A percentile compares a stretch with the other conserved stretches of the same genome.
These are phyloP conservation scores for Drosophila biarmipes DNA, from an alignment of 1,140 invertebrate species.

Conservation along the genomic window DNA sequence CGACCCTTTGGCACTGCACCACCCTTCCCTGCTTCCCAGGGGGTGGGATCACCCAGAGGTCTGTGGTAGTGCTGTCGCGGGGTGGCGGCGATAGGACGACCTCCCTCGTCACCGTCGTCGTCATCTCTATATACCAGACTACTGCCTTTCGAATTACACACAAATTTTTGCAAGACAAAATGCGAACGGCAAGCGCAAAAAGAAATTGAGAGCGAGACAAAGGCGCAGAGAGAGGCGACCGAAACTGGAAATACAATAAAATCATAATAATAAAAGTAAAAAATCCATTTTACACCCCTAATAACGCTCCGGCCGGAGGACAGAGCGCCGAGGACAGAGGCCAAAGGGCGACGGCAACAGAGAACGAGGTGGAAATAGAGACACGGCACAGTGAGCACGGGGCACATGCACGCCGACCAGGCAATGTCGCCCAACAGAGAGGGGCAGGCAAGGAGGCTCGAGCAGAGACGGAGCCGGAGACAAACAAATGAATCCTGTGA, in stretches of 20 bases:
- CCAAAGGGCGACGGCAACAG: slow-evolving; percentile 47
- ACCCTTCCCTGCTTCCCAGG: slow-evolving; percentile 21
- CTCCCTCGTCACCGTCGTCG: slow-evolving; percentile 29
- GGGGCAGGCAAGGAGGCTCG: slow-evolving; percentile 4
- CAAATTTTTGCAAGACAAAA: slow-evolving; percentile 67
- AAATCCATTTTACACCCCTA: slow-evolving; percentile 84
- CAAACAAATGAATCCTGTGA: slow-evolving; percentile 83
- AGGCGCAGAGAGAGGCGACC: slow-evolving; percentile 33
- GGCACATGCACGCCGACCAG: slow-evolving; percentile 33
- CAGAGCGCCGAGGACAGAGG: slow-evolving; percentile 43
- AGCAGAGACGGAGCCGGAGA: slow-evolving; percentile 39
- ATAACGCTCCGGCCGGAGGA: slow-evolving; percentile 49
- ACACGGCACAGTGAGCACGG: slow-evolving; percentile 38
- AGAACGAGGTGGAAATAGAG: slow-evolving; percentile 19
- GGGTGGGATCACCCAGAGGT: slow-evolving; percentile 37
- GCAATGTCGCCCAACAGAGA: slow-evolving; percentile 34
- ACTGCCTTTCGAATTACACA: slow-evolving; percentile 63
- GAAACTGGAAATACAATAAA: slow-evolving; percentile 80
- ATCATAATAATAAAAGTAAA: slow-evolving; percentile 84
- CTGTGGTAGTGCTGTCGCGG: slow-evolving; percentile 6
- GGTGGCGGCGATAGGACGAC: slow-evolving; percentile 25
- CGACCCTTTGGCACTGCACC: slow-evolving; percentile 12
- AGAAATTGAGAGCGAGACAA: slow-evolving; percentile 57
- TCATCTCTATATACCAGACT: slow-evolving; percentile 32
- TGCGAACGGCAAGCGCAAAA: slow-evolving; percentile 75